A percentile compares a stretch with the other conserved stretches of the same genome.
Conservation (phyloP, 2,797 vertebrate species). For the Poeciliopsis turneri region DNA sequence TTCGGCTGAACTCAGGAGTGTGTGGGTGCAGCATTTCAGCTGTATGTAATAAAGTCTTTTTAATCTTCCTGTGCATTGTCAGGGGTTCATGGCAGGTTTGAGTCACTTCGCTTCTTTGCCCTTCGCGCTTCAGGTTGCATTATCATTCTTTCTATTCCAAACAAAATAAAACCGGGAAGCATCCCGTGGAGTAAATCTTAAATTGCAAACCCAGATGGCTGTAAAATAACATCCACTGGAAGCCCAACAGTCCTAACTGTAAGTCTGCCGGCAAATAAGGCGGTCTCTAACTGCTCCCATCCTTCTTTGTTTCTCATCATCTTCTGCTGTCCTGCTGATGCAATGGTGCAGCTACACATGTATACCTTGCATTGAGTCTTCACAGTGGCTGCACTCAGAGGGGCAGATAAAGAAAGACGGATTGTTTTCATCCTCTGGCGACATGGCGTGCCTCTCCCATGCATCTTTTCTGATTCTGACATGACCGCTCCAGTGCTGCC, state of each 20-base stretch:
- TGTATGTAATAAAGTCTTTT: not conserved
- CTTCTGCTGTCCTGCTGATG: slow-evolving; percentile 27
- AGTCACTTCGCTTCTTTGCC: slow-evolving; percentile 24
- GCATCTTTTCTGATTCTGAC: slow-evolving; percentile 41
- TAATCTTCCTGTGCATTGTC: not conserved
- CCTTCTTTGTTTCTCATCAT: slow-evolving; percentile 11
- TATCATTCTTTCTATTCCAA: slow-evolving; percentile 28
- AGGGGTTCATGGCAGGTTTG: slow-evolving; percentile 22
- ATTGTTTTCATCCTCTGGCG: slow-evolving; percentile 47
- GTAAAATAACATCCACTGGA: slow-evolving; percentile 20
- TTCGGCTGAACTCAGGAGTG: slow-evolving; percentile 14
- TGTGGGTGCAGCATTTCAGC: slow-evolving; percentile 1
- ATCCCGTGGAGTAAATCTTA: slow-evolving; percentile 9
- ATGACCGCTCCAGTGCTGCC: slow-evolving; percentile 53
- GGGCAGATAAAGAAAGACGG: slow-evolving; percentile 36
- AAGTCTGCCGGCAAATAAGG: slow-evolving; percentile 6
- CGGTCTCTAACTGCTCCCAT: slow-evolving; percentile 5
- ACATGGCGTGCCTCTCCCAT: slow-evolving; percentile 26
- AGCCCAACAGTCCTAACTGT: slow-evolving; percentile 2
- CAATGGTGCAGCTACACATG: not conserved
- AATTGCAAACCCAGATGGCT: slow-evolving; percentile 22
- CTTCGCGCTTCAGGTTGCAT: slow-evolving; percentile 49
- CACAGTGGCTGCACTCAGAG: slow-evolving; percentile 9
- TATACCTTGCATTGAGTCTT: not conserved
- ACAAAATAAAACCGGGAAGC: slow-evolving; percentile 13